A percentile compares a stretch with the other conserved stretches of the same genome.
phyloP scores from a whole-genome alignment of 1,140 invertebrate genomes.

The Drosophila biarmipes region DNA sequence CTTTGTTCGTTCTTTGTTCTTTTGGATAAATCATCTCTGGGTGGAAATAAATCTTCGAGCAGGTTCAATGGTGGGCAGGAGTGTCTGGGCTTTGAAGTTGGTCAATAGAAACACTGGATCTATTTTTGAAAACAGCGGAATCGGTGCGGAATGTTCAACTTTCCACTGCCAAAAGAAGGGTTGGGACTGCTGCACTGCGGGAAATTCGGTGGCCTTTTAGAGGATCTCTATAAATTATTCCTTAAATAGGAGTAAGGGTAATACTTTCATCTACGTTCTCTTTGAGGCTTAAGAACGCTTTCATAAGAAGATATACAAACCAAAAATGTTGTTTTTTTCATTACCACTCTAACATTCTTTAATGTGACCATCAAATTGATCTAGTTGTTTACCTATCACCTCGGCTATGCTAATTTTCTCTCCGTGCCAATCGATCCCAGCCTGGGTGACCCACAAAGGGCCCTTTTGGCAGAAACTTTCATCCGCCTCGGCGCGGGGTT shows the following conservation, averaged over 20 bases:
- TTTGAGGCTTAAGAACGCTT: too few species aligned
- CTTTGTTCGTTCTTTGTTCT: slow-evolving; percentile 24
- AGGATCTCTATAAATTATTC: too few species aligned
- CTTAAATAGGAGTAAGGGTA: too few species aligned
- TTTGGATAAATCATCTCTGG: slow-evolving; percentile 20
- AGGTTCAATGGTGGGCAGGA: slow-evolving; percentile 7
- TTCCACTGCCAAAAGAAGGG: slow-evolving; percentile 8
- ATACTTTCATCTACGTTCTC: too few species aligned
- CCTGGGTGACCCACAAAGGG: slow-evolving; percentile 23
- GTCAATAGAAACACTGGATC: slow-evolving; percentile 10
- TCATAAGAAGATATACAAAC: too few species aligned
- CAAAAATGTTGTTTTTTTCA: too few species aligned
- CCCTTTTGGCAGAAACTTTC: slow-evolving; percentile 38
- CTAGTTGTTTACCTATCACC: too few species aligned
- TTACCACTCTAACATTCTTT: too few species aligned
- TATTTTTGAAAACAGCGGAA: slow-evolving; percentile 24
- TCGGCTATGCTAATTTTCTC: neutral
- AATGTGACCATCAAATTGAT: too few species aligned
- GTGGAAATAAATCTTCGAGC: slow-evolving; percentile 13
- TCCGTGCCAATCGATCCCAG: neutral
- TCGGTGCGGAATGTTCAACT: slow-evolving; percentile 13
- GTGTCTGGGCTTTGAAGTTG: slow-evolving; percentile 17
- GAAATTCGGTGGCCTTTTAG: neutral
- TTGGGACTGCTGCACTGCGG: neutral
- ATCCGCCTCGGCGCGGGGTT: slow-evolving; percentile 31